Percentiles rank a stretch among this genome's conserved stretches.
Evolutionary conservation across 2,113 vertebrate genomes (phyloP).

Genomic region (Nipponia nippon): DNA sequence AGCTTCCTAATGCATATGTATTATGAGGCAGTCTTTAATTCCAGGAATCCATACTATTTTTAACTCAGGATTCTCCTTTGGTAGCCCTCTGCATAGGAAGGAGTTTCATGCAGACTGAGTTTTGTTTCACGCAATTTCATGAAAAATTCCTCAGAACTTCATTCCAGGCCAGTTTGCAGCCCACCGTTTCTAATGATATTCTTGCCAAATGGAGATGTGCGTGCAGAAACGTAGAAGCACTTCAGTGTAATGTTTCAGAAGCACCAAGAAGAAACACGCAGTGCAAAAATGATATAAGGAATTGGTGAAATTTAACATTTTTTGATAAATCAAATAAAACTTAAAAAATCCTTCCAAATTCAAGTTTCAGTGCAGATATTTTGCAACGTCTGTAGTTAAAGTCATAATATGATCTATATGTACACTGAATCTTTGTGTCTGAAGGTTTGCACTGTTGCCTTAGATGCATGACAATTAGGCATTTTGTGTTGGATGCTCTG

Average conservation of each 20-base stretch:
- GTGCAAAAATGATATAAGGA: not conserved
- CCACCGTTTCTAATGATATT: not conserved
- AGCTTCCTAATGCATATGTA: slow-evolving; percentile 11
- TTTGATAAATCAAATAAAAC: not conserved
- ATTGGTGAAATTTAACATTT: not conserved
- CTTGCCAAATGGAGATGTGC: not conserved
- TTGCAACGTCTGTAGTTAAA: not conserved
- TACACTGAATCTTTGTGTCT: slow-evolving; percentile 25
- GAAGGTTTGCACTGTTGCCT: slow-evolving; percentile 14
- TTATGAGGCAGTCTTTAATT: slow-evolving; percentile 16
- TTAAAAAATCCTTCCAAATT: not conserved
- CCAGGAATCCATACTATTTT: slow-evolving; percentile 16
- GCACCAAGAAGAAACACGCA: not conserved
- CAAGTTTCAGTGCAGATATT: not conserved
- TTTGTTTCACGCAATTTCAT: not conserved
- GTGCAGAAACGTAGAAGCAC: not conserved
- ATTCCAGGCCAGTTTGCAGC: not conserved
- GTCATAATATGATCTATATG: not conserved
- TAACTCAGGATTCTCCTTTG: not conserved
- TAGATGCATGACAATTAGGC: slow-evolving; percentile 55
- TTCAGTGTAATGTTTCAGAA: not conserved
- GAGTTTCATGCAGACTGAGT: not conserved
- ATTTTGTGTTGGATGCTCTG: slow-evolving; percentile 45
- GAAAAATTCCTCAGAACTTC: not conserved
- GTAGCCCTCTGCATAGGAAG: not conserved